These are phyloP conservation scores for Phyllotreta cruciferae DNA, from an alignment of 2,888 invertebrate species.

Conservation along the genomic window DNA sequence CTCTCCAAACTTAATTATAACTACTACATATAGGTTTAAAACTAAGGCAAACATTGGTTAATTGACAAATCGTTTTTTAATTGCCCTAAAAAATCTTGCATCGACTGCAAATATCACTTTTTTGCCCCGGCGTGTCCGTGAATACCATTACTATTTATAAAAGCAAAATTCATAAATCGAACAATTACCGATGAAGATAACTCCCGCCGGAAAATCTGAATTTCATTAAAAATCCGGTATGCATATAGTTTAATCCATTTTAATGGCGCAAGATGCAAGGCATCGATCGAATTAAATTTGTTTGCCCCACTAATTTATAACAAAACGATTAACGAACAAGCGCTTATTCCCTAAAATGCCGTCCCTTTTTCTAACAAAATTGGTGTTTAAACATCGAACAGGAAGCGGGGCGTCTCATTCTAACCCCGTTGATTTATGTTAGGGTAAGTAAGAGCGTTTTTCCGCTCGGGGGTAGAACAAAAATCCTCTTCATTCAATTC, in stretches of 20 bases:
- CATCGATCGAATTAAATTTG: too few relatives aligned
- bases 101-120: too few relatives aligned
- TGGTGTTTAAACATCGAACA: slow-evolving; percentile 26
- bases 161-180: slow-evolving; percentile 1
- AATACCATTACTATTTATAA: slow-evolving; percentile 8
- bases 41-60: too few relatives aligned
- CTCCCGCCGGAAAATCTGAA: not conserved
- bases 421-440: slow-evolving; percentile 31
- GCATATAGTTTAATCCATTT: slow-evolving; percentile 1
- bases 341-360: too few relatives aligned
- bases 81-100: too few relatives aligned
- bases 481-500: too few relatives aligned
- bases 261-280: not conserved
- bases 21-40: not conserved
- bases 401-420: slow-evolving; percentile 27
- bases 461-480: slow-evolving; percentile 17
- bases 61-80: too few relatives aligned
- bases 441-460: slow-evolving; percentile 31
- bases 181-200: slow-evolving; percentile 5
- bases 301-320: too few relatives aligned
- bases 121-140: slow-evolving; percentile 2
- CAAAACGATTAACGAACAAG: too few relatives aligned
- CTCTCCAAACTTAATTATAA: slow-evolving; percentile 8
- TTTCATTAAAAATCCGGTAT: slow-evolving; percentile 1
- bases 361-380: too few relatives aligned